These are phyloP conservation scores for Halictus rubicundus DNA, from an alignment of 1,140 invertebrate genomes.

Conservation along the genomic window DNA sequence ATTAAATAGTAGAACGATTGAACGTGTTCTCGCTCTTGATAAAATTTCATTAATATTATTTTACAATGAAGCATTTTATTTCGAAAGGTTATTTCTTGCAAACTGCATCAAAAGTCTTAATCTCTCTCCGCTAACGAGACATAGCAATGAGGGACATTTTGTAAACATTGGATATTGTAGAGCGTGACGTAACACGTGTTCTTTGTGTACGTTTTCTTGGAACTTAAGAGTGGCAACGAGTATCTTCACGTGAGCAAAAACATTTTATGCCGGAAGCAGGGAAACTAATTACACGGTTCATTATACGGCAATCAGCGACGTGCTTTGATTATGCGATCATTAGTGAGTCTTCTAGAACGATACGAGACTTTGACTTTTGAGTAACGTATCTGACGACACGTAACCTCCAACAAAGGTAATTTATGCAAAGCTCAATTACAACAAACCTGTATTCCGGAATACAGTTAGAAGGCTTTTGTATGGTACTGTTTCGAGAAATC, in stretches of 20 bases:
- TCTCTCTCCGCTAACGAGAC: too few relatives aligned
- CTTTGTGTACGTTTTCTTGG: neutral
- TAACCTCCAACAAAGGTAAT: neutral
- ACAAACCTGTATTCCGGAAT: neutral
- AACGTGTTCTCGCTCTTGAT: neutral
- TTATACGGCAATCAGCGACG: neutral
- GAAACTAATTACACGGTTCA: conserved; percentile 8
- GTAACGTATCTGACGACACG: neutral
- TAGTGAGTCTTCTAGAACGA: neutral
- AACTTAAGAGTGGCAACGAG: neutral
- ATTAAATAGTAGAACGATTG: too few relatives aligned
- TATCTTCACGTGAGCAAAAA: neutral
- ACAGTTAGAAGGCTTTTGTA: too few relatives aligned
- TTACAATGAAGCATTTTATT: too few relatives aligned
- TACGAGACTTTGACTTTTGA: neutral
- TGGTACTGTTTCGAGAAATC: neutral
- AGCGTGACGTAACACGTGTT: neutral
- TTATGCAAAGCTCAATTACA: neutral
- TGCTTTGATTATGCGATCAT: neutral
- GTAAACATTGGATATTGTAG: neutral
- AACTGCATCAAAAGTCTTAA: too few relatives aligned
- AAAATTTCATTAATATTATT: too few relatives aligned
- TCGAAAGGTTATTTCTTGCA: neutral
- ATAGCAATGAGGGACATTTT: neutral
- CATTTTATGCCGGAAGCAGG: neutral